Base-by-base conservation (phyloP, 2,113 vertebrate species). In the Aspidoscelis tigris region DNA sequence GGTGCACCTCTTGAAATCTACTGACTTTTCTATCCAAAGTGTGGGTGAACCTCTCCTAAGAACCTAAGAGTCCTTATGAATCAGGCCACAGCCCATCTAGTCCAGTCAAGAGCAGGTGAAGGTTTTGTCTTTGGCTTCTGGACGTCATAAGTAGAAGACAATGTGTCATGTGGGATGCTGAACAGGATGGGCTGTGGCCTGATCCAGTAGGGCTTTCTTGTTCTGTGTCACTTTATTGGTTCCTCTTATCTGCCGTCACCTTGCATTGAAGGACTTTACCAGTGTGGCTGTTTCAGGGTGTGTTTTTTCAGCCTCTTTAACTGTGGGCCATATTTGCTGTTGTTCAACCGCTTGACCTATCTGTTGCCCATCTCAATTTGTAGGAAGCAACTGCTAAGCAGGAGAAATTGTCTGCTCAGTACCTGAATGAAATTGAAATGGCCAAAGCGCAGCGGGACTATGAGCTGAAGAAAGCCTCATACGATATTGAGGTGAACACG, bases 401-500 rank as follows among this genome's bases (percentile, higher is more conserved):
- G 86, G 96, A 97, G 90, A 98, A 98, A 89, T 95, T 98, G 26
- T 98, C 98, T 0, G 97, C 98, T 68, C 98, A 98, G 89, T 98
- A 97, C 82, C 90, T 96, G 90, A 98, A 97, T 16, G 98, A 98
- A 91, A 98, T 98, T 1, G 97, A 98, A 91, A 98, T 98, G 97
- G 98, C 98, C n/a, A 98, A 98, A 91, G 94, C 98, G 0, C 98
- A 98, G 93, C 95, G 97, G 86, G 98, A 98, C 93, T 98, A 92
- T 0, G 98, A 98, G 92, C 95, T 98, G 90, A 98, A 98, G 92
- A 98, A 98, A 89, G 97, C 98, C 0, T 86, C 90, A 1, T 98
- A 98, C 0, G 98, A 98, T 83, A 88, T 95, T 0, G 97, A 98
- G 89, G 97, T 98, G 90, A 98, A 98, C 94, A 96, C 95, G 65